Base-by-base conservation (phyloP, 2,113 vertebrate species). In the Galbula dea region DNA sequence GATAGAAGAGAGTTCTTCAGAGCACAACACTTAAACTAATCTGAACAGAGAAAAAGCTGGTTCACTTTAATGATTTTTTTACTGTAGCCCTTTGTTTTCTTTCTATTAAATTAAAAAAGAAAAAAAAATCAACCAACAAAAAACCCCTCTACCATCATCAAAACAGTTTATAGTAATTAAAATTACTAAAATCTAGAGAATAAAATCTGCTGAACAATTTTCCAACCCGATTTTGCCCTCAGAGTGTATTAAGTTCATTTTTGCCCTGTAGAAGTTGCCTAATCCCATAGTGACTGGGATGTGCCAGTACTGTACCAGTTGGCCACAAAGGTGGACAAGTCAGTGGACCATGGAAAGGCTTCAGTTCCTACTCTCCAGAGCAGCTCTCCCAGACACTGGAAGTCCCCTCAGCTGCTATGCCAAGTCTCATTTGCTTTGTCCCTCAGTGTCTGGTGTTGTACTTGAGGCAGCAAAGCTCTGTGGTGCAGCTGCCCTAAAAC, bases 401-500 rank as follows among this genome's bases (percentile, higher is more conserved):
- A 2, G 2, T 82, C 36, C 66, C 72, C 49, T 9, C 7, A 16
- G 51, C 20, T 7, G 0, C 34, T 54, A 61, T 71, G 59, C 81
- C 89, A 77, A 57, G 32, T 37, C 37, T 37, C 59, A 11, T 51
- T 27, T 66, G 69, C 15, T 86, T 54, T 74, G 74, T 62, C 86
- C 49, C 9, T 41, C 0, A 0, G 36, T 73, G 62, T 27, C 45
- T 41, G 41, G 45, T 37, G 23, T 15, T 2, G 2, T 8, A 1
- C 18, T 51, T 0, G 0, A 71, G 61, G 82, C 92, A 76, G 26
- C 0, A 3, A 23, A 71, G 10, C 22, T 62, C 68, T 74, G 76
- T 37, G 72, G 27, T 76, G 71, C 49, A 46, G 93, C 91, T 93
- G 75, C 58, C 67, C 82, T 46, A 24, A 96, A 95, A 69, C 93